Percentiles rank a stretch among this genome's conserved stretches.
These are phyloP conservation scores for Syrmaticus mikado DNA, from an alignment of 2,113 vertebrate genomes.

Conservation along the genomic window DNA sequence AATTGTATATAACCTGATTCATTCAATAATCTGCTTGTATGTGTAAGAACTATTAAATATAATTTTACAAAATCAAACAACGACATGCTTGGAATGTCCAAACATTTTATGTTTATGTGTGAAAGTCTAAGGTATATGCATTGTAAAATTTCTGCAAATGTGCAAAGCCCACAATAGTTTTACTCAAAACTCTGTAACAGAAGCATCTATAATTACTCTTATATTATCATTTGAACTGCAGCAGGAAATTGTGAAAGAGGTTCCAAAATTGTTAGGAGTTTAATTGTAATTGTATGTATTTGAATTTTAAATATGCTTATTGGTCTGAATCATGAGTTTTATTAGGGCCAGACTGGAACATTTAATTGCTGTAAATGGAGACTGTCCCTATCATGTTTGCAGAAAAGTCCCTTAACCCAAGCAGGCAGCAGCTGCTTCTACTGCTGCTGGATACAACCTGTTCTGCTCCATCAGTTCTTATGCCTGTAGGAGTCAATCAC, in stretches of 20 bases:
- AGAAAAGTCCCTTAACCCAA: constrained; percentile 4
- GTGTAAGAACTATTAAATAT: neutral
- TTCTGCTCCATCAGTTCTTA: constrained; percentile 22
- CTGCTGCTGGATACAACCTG: neutral
- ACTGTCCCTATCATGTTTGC: neutral
- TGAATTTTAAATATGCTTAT: constrained; percentile 56
- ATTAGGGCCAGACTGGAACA: constrained; percentile 12
- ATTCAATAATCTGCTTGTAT: neutral
- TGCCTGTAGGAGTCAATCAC: neutral
- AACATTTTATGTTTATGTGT: neutral
- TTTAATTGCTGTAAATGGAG: constrained; percentile 26
- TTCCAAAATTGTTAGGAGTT: constrained; percentile 42
- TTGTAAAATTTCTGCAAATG: neutral
- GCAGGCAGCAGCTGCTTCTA: constrained; percentile 10
- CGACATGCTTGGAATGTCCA: neutral
- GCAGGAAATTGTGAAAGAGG: neutral
- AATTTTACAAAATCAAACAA: neutral
- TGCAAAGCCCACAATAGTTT: neutral
- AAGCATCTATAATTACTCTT: neutral
- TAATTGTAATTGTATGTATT: constrained; percentile 37
- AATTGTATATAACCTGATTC: neutral
- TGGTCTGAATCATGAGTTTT: constrained; percentile 48
- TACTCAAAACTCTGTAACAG: neutral
- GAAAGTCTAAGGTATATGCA: neutral
- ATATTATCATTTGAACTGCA: constrained; percentile 7